phyloP scores from a whole-genome alignment of 2,797 vertebrate species.

The Dipus sagitta region DNA sequence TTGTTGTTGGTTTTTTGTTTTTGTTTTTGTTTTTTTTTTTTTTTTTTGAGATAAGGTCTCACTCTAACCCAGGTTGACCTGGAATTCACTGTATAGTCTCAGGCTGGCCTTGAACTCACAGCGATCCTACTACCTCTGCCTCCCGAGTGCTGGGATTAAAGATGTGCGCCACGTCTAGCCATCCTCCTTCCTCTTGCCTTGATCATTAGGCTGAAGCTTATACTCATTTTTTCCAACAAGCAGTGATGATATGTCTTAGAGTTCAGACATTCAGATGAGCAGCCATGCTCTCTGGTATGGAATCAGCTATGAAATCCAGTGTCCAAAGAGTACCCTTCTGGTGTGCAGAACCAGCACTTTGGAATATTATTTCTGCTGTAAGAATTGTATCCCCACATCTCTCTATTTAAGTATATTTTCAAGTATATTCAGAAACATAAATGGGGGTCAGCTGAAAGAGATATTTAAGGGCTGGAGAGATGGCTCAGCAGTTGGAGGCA shows the following conservation, averaged over 20 bases:
- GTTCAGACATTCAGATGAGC: constrained; percentile 11
- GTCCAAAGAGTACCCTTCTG: not conserved
- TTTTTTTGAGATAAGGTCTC: no score
- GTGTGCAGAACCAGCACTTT: not conserved
- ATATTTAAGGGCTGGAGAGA: no score
- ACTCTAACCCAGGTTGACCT: no score
- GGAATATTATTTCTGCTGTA: constrained; percentile 3
- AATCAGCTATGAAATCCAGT: constrained; percentile 18
- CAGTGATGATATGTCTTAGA: not conserved
- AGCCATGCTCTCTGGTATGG: not conserved
- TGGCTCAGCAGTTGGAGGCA: no score
- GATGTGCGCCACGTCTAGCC: no score
- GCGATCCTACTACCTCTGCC: no score
- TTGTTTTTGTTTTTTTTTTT: no score
- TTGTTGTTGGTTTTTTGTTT: no score
- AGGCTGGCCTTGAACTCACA: no score
- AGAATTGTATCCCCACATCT: not conserved
- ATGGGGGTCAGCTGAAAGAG: not conserved
- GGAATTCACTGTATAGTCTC: no score
- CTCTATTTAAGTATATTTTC: constrained; percentile 2
- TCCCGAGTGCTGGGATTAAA: no score
- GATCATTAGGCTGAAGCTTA: not conserved
- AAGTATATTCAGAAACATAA: constrained; percentile 18
- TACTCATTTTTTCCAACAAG: constrained; percentile 18
- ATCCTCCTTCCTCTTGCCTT: not conserved